Conservation (phyloP, 2,113 vertebrate species). For the Ptilorrhoa leucosticta region DNA sequence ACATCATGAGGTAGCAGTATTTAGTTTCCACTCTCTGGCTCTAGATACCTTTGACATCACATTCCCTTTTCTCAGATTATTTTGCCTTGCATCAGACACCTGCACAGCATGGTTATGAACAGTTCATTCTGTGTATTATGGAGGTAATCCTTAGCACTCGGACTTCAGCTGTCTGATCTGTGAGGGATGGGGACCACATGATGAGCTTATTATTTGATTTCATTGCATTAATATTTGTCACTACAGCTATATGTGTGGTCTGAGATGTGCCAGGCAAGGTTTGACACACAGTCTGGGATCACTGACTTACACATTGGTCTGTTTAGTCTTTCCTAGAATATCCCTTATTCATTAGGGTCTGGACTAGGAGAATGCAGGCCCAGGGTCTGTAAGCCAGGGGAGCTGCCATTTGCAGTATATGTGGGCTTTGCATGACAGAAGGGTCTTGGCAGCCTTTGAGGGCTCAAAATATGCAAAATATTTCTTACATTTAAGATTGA, state of each 20-base stretch:
- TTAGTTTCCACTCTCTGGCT: background rate
- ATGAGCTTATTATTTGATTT: background rate
- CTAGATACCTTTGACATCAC: accelerated
- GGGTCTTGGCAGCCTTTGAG: background rate
- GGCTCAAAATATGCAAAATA: background rate
- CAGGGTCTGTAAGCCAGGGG: background rate
- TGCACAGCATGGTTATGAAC: background rate
- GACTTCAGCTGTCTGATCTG: background rate
- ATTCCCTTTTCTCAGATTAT: background rate
- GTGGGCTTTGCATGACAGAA: background rate
- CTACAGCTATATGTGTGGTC: background rate
- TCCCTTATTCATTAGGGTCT: background rate
- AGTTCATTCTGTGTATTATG: accelerated
- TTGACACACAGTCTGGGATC: no score
- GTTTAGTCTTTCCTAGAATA: background rate
- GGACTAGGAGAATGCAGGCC: background rate
- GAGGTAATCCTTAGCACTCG: background rate
- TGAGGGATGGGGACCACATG: background rate
- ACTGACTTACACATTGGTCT: background rate
- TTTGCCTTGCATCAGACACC: background rate
- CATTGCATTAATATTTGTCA: background rate
- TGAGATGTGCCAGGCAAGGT: background rate
- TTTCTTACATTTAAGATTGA: background rate
- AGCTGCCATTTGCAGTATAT: background rate
- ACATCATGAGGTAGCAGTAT: background rate